A percentile compares a stretch with the other conserved stretches of the same genome.
phyloP scores from a whole-genome alignment of 2,797 vertebrate species.

The Diceros bicornis region DNA sequence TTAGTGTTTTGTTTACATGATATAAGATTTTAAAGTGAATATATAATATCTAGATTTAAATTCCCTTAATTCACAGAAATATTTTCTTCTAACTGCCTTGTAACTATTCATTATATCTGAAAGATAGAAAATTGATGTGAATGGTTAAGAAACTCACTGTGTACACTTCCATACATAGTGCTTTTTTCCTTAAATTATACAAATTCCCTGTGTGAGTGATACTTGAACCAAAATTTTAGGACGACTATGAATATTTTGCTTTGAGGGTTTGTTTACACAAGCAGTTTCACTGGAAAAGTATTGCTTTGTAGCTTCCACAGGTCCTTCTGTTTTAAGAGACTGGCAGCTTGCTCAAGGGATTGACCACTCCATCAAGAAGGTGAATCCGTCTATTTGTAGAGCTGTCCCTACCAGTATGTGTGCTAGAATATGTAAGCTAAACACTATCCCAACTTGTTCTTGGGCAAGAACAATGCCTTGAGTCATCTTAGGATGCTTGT shows the following conservation, averaged over 20 bases:
- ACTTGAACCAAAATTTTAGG: not conserved
- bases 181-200: not conserved
- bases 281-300: not conserved
- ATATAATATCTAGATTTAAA: not conserved
- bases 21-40: slow-evolving; percentile 56
- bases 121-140: not conserved
- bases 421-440: not conserved
- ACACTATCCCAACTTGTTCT: not conserved
- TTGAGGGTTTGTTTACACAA: not conserved
- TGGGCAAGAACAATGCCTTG: not conserved
- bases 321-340: not conserved
- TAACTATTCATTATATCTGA: not conserved
- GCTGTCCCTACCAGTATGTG: not conserved
- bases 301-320: not conserved
- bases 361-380: not conserved
- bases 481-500: not conserved
- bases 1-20: slow-evolving; percentile 1
- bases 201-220: not conserved
- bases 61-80: slow-evolving; percentile 43
- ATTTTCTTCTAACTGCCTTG: not conserved
- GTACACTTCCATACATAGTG: not conserved
- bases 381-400: not conserved
- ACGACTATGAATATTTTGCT: not conserved
- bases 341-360: not conserved
- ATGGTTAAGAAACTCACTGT: slow-evolving; percentile 24